These are phyloP conservation scores for Muntiacus muntjak DNA, from an alignment of 2,113 vertebrate species.

Conservation along the genomic window DNA sequence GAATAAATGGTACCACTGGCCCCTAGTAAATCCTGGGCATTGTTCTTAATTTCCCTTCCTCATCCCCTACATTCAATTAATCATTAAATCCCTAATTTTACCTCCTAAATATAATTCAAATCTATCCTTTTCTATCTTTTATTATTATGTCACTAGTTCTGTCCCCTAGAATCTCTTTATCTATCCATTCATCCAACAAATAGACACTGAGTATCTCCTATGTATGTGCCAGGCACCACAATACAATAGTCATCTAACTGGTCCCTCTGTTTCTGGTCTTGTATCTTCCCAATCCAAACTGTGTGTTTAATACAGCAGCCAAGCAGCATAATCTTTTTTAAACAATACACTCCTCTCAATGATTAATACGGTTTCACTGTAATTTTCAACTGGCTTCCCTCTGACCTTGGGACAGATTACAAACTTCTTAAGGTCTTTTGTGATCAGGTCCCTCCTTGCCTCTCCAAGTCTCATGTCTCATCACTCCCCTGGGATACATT, in stretches of 20 bases:
- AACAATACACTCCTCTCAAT: neutral
- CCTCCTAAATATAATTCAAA: conserved; percentile 8
- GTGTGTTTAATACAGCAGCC: neutral
- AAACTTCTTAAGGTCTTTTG: conserved; percentile 23
- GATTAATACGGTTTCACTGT: neutral
- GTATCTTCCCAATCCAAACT: neutral
- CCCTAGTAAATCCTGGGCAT: neutral
- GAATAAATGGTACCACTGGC: neutral
- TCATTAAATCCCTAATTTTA: conserved; percentile 22
- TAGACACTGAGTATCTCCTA: neutral
- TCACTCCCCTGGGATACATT: neutral
- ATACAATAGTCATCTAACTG: neutral
- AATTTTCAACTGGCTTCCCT: neutral
- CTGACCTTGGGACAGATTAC: neutral
- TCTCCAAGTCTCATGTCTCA: neutral
- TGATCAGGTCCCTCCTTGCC: neutral
- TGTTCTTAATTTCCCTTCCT: neutral
- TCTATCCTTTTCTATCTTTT: neutral
- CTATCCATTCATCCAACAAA: neutral
- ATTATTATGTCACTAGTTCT: neutral
- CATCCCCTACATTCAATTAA: neutral
- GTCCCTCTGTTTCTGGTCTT: neutral
- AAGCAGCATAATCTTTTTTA: neutral
- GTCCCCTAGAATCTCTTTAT: neutral
- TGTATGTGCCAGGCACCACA: neutral